These are phyloP conservation scores for Drosophila subsilvestris DNA, from an alignment of 2,888 invertebrate species.

Conservation along the genomic window DNA sequence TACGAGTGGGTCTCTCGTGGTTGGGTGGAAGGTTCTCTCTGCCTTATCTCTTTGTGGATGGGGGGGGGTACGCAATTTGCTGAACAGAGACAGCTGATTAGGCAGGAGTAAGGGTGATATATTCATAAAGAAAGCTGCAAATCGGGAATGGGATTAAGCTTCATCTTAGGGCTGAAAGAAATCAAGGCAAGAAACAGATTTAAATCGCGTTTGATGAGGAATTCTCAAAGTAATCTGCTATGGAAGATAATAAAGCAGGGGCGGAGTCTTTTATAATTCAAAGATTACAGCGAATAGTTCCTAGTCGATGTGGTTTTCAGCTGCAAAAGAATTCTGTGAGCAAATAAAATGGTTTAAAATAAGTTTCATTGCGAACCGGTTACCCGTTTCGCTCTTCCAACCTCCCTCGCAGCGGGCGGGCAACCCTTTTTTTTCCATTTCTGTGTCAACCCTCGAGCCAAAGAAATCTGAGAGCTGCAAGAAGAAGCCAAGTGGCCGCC, in stretches of 20 bases:
- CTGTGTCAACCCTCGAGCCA: conserved; percentile 12
- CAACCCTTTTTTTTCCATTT: not conserved
- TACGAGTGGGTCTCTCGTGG: conserved; percentile 2
- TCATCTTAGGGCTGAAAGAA: not conserved
- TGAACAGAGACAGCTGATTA: conserved; percentile 22
- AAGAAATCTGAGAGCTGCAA: conserved; percentile 5
- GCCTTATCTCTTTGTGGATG: not conserved
- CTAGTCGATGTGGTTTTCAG: not conserved
- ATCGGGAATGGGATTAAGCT: not conserved
- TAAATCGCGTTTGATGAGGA: not conserved
- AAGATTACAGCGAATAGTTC: too few species aligned
- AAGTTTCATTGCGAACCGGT: not conserved
- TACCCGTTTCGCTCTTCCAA: not conserved
- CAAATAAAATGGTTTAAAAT: not conserved
- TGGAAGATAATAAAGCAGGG: too few species aligned
- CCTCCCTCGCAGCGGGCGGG: not conserved
- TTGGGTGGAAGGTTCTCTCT: conserved; percentile 11
- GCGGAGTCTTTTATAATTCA: too few species aligned
- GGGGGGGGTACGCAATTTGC: too few species aligned
- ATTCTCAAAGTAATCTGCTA: not conserved
- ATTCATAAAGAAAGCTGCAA: not conserved
- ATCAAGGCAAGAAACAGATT: not conserved
- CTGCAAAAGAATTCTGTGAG: not conserved
- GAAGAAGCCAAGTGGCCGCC: conserved; percentile 31
- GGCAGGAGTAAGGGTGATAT: conserved; percentile 6